Base-by-base conservation (phyloP, 1,140 invertebrate species). In the Lithobius niger region DNA sequence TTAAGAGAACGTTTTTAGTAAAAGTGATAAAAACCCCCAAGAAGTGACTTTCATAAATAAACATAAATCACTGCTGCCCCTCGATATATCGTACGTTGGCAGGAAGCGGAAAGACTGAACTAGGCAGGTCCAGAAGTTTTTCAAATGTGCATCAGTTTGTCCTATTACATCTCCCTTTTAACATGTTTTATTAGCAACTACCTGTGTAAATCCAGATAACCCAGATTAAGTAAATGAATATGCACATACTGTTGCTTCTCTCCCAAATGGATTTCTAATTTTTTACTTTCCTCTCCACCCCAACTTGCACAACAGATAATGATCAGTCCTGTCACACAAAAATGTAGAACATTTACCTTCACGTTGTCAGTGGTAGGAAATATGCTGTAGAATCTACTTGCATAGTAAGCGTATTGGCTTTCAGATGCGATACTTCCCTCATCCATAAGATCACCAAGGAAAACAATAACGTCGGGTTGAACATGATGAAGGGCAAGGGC, bases 391-490 rank as follows among this genome's bases (percentile, higher is more conserved):
- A 73, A 69, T 55, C 71, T 64, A 4, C 63, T 18, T 15, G 66
- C 57, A 45, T 67, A 69, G 31, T 59, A 57, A 26, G 62, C 51
- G 55, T 68, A 93, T 62, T 86, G 77, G 56, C 77, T 67, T 55
- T 76, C 67, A 45, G 73, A 75, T 0, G 88, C 80, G 55, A 83
- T 80, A 55, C 85, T 86, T 0, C 91, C 91, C 74, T 95, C 91
- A 68, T 96, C 90, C 73, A 94, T 83, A 47, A 94, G 72, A 72
- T 97, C 91, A 2, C 92, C 92, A 24, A 96, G 71, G 71, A 91
- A 96, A 48, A 88, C 76, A 52, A 95, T 75, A 18, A 88, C 75
- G 73, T 94, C 78, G 27, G 91, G 91, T 59, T 84, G 72, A n/a
- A 82, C 76, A 69, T 85, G 79, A 27, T 75, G 70, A 22, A 84